These are phyloP conservation scores for Sebastes steindachneri DNA, from an alignment of 2,797 vertebrate species.

Conservation along the genomic window DNA sequence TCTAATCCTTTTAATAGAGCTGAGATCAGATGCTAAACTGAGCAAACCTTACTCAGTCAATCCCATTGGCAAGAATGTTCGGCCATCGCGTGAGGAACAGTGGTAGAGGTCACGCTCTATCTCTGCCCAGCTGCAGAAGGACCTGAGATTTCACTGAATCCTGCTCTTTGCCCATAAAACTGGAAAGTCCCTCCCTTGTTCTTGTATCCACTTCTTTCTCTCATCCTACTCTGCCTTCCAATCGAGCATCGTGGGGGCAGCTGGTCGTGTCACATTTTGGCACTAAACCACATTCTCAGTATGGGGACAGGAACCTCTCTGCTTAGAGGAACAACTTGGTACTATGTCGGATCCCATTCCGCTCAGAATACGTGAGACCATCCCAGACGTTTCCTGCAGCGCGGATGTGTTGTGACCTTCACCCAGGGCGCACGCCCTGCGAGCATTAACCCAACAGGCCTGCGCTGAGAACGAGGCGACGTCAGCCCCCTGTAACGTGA, in stretches of 20 bases:
- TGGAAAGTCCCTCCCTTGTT: not conserved
- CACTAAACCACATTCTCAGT: not conserved
- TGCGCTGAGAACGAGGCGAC: slow-evolving; percentile 32
- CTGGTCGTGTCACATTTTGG: not conserved
- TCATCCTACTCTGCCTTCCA: not conserved
- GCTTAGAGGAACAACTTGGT: slow-evolving; percentile 19
- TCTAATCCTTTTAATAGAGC: slow-evolving; percentile 66
- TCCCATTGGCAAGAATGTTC: slow-evolving; percentile 53
- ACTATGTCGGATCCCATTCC: slow-evolving; percentile 8
- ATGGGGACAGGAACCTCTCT: slow-evolving; percentile 5
- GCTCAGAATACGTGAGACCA: not conserved
- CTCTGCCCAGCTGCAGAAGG: not conserved
- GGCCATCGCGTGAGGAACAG: not conserved
- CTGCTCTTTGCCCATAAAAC: not conserved
- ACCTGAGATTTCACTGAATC: not conserved
- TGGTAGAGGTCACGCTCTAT: slow-evolving; percentile 18
- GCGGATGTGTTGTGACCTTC: slow-evolving; percentile 62
- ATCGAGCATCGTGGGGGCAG: not conserved
- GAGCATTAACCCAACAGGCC: slow-evolving; percentile 35
- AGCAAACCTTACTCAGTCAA: slow-evolving; percentile 57
- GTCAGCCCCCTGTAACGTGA: slow-evolving; percentile 59
- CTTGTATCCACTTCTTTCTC: not conserved
- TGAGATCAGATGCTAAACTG: slow-evolving; percentile 64
- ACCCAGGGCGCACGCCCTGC: not conserved
- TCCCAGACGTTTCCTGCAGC: slow-evolving; percentile 56